Evolutionary conservation across 2,113 vertebrate species (phyloP).

Genomic region (Ictalurus furcatus): DNA sequence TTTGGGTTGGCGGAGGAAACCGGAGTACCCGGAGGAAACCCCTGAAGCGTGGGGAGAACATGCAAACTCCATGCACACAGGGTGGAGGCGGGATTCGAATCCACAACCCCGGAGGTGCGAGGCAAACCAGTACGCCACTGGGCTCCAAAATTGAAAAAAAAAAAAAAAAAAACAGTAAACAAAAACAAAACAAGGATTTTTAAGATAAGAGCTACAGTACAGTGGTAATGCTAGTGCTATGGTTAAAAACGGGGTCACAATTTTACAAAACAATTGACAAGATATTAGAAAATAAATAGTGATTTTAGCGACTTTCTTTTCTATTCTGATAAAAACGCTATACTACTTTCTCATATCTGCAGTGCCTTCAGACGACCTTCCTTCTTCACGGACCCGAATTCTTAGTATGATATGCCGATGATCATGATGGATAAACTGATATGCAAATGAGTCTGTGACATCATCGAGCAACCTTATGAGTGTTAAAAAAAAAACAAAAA

Average conservation of each 20-base stretch:
- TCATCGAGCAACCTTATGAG: neutral
- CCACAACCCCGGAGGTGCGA: no score
- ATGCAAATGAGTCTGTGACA: neutral
- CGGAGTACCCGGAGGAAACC: no score
- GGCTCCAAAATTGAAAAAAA: no score
- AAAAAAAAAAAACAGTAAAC: neutral
- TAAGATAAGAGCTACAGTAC: neutral
- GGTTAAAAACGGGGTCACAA: neutral
- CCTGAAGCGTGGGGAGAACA: no score
- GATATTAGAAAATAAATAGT: neutral
- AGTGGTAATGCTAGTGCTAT: neutral
- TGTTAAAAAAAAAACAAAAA: no score
- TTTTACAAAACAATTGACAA: neutral
- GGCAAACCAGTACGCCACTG: no score
- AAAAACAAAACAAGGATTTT: neutral
- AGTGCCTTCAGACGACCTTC: neutral
- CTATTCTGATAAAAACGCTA: neutral
- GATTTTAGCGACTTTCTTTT: no score
- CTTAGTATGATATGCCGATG: neutral
- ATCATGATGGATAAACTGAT: neutral
- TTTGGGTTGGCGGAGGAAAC: no score
- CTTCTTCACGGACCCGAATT: neutral
- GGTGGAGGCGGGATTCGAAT: no score
- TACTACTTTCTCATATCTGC: neutral
- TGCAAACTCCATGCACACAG: no score